Conservation (phyloP, 2,797 vertebrate genomes). For the Tauraco hartlaubi region DNA sequence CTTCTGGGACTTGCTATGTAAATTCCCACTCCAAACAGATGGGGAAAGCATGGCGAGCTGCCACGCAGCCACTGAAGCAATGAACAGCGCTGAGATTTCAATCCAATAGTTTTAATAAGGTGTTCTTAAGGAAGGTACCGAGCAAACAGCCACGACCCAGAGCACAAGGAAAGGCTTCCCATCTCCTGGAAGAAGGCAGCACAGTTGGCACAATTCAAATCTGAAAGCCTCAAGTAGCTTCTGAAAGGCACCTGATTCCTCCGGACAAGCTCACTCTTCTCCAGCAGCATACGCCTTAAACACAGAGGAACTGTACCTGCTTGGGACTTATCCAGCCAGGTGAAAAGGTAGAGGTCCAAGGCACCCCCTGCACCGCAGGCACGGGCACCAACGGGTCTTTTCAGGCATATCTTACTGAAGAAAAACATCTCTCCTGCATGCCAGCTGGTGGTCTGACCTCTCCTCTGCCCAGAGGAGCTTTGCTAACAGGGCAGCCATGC, state of each 20-base stretch:
- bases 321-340: not conserved
- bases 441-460: not conserved
- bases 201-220: not conserved
- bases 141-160: not conserved
- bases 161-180: not conserved
- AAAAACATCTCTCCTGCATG: not conserved
- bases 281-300: rapidly evolving
- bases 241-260: not conserved
- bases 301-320: rapidly evolving
- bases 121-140: constrained; percentile 41
- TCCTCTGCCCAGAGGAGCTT: not conserved
- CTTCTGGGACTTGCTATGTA: constrained; percentile 72
- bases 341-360: not conserved
- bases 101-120: constrained; percentile 50
- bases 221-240: not conserved
- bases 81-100: constrained; percentile 62
- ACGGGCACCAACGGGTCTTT: not conserved
- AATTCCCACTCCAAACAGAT: constrained; percentile 78
- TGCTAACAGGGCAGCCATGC: not conserved
- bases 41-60: constrained; percentile 74
- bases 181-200: not conserved
- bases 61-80: constrained; percentile 69
- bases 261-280: not conserved
- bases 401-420: not conserved
- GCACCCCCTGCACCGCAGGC: not conserved